These are phyloP conservation scores for Rhinoderma darwinii DNA, from an alignment of 2,113 vertebrate genomes.

Conservation along the genomic window DNA sequence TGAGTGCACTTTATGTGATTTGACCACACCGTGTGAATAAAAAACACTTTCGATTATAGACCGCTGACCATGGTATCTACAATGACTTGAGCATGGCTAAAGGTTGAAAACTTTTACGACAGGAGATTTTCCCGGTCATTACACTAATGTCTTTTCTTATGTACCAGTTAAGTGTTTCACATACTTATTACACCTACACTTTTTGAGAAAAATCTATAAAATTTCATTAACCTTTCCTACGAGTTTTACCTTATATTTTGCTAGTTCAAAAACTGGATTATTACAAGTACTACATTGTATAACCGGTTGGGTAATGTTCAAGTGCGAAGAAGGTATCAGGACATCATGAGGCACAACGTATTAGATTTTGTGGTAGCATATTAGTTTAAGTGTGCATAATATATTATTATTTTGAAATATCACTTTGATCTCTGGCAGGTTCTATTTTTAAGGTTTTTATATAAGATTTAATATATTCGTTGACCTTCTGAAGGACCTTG, in stretches of 20 bases:
- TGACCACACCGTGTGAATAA: no score
- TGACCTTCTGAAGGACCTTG: not conserved
- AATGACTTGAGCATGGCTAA: not conserved
- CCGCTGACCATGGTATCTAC: not conserved
- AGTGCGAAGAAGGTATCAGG: no score
- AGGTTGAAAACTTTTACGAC: not conserved
- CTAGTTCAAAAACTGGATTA: not conserved
- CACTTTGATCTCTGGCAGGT: not conserved
- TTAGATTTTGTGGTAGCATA: no score
- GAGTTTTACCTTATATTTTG: not conserved
- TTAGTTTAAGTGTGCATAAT: no score
- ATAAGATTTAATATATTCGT: not conserved
- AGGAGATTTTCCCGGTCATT: not conserved
- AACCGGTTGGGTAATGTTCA: no score
- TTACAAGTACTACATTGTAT: not conserved
- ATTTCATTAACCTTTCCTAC: not conserved
- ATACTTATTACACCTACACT: not conserved
- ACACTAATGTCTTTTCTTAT: not conserved
- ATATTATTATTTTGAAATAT: no score
- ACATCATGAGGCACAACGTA: no score
- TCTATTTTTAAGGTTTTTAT: not conserved
- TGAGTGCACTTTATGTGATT: no score
- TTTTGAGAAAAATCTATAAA: not conserved
- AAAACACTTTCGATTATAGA: not conserved
- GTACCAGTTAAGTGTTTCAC: not conserved